Conservation (phyloP, 2,113 vertebrate genomes). For the Meriones unguiculatus region DNA sequence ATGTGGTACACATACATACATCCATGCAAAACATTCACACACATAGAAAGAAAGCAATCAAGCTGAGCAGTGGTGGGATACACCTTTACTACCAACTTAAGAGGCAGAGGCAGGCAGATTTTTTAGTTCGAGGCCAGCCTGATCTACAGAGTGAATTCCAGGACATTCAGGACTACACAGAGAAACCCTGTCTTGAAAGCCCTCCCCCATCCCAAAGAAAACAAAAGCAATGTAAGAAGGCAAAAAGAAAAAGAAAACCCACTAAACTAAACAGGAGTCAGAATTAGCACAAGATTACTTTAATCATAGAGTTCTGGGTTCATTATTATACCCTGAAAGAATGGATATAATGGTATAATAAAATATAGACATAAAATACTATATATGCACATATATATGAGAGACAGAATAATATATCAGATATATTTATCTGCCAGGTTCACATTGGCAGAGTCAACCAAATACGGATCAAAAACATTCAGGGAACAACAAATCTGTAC, state of each 20-base stretch:
- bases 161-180: background rate
- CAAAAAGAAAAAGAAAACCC: background rate
- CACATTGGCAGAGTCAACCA: background rate
- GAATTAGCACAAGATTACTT: conserved; percentile 13
- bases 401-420: background rate
- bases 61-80: background rate
- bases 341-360: background rate
- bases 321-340: background rate
- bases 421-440: background rate
- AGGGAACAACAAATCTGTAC: background rate
- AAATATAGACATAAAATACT: background rate
- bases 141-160: background rate
- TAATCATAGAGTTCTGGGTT: conserved; percentile 26
- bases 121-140: background rate
- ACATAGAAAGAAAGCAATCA: background rate
- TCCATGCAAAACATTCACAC: background rate
- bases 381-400: background rate
- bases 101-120: background rate
- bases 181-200: background rate
- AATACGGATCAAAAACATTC: background rate
- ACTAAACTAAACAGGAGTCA: background rate
- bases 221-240: background rate
- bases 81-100: background rate
- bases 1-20: background rate
- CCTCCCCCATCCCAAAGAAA: background rate